Percentiles rank a stretch among this genome's conserved stretches.
phyloP scores from a whole-genome alignment of 2,113 vertebrate genomes.

The Megaptera novaeangliae region DNA sequence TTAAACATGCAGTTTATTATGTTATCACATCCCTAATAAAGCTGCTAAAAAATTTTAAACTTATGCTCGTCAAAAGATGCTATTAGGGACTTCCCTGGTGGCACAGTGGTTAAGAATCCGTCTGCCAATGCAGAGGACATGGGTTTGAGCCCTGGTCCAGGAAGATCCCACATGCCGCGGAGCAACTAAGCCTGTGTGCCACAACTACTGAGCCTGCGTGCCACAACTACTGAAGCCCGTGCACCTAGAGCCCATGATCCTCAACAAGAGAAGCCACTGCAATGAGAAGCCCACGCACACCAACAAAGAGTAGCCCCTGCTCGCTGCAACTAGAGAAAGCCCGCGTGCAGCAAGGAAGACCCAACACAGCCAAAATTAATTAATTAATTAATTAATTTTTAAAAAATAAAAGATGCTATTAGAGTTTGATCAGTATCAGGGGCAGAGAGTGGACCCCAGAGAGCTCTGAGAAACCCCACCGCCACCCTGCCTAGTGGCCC shows the following conservation, averaged over 20 bases:
- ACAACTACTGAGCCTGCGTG: too few species aligned
- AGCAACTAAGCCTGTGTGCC: neutral
- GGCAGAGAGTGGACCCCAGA: neutral
- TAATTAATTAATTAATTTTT: neutral
- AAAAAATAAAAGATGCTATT: neutral
- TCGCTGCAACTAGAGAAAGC: neutral
- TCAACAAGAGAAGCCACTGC: neutral
- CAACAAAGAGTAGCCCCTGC: neutral
- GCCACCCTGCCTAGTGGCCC: fast-evolving
- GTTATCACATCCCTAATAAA: neutral
- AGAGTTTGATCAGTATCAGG: neutral
- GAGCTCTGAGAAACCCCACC: neutral
- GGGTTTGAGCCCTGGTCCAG: too few species aligned
- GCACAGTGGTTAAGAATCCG: too few species aligned
- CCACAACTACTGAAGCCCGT: neutral
- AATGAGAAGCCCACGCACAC: neutral
- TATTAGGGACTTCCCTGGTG: neutral
- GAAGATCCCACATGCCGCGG: too few species aligned
- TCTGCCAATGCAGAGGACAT: too few species aligned
- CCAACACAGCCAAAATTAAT: neutral
- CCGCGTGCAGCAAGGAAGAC: neutral
- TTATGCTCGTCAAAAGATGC: neutral
- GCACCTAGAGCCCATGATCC: neutral
- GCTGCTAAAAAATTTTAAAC: neutral
- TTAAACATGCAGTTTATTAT: neutral